These are phyloP conservation scores for Microplitis manilae DNA, from an alignment of 2,888 invertebrate genomes.

Conservation along the genomic window DNA sequence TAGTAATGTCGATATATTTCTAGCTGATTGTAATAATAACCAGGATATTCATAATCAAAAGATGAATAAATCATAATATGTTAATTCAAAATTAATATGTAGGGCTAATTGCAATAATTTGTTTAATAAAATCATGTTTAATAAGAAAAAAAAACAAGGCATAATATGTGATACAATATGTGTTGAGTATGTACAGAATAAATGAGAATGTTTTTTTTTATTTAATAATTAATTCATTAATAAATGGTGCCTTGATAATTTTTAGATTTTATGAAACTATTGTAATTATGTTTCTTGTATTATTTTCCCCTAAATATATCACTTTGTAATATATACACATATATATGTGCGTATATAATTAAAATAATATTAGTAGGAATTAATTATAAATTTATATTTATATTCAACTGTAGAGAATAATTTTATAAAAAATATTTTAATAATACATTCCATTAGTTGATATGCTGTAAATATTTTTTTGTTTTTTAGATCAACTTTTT, in stretches of 20 bases:
- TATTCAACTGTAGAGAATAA: neutral
- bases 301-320: neutral
- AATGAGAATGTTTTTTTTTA: constrained; percentile 16
- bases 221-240: neutral
- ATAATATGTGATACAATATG: constrained; percentile 39
- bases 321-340: neutral
- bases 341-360: neutral
- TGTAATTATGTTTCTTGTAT: neutral
- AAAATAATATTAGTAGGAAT: neutral
- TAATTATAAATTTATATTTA: too few species aligned
- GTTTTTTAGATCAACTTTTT: neutral
- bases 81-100: neutral
- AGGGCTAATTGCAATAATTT: neutral
- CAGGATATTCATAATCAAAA: neutral
- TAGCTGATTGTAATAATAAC: neutral
- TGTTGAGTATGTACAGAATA: neutral
- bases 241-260: constrained; percentile 16
- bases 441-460: constrained; percentile 18
- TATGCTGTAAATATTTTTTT: constrained; percentile 8
- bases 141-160: constrained; percentile 21
- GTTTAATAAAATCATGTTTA: neutral
- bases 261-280: neutral
- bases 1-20: too few species aligned
- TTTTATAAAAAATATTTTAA: neutral
- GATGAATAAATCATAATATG: neutral